These are phyloP conservation scores for Odocoileus hemionus DNA, from an alignment of 2,113 vertebrate species.

Conservation along the genomic window DNA sequence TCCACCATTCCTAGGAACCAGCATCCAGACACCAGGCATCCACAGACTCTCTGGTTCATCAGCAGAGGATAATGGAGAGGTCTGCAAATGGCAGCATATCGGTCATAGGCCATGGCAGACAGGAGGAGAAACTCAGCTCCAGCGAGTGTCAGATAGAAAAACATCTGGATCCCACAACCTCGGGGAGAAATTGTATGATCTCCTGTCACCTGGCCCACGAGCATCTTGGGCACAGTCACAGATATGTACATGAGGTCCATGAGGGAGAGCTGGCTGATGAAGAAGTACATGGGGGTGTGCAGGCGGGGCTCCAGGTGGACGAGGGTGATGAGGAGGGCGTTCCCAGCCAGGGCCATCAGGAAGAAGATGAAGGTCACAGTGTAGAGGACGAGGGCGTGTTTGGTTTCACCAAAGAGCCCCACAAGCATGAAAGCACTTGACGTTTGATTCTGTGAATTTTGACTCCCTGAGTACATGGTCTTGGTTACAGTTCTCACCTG, in stretches of 20 bases:
- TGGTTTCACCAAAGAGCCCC: background rate
- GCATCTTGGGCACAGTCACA: conserved; percentile 20
- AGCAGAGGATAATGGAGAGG: background rate
- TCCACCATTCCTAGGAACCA: background rate
- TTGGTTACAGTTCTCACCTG: background rate
- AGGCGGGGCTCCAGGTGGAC: background rate
- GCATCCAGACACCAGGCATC: background rate
- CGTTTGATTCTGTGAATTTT: background rate
- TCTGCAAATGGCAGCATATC: conserved; percentile 13
- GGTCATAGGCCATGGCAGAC: conserved; percentile 17
- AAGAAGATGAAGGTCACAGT: background rate
- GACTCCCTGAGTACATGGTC: background rate
- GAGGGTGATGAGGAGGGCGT: background rate
- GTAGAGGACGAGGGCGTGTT: background rate
- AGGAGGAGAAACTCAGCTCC: background rate
- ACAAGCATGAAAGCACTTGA: background rate
- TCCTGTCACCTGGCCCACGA: background rate
- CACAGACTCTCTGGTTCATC: background rate
- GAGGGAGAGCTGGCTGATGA: background rate
- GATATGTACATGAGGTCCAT: conserved; percentile 9
- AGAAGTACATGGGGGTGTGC: conserved; percentile 27
- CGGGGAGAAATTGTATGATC: background rate
- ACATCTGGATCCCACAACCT: conserved; percentile 1
- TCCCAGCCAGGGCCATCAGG: background rate
- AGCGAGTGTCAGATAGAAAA: background rate